Conservation (phyloP, 2,113 vertebrate species). For the Tragulus kanchil region DNA sequence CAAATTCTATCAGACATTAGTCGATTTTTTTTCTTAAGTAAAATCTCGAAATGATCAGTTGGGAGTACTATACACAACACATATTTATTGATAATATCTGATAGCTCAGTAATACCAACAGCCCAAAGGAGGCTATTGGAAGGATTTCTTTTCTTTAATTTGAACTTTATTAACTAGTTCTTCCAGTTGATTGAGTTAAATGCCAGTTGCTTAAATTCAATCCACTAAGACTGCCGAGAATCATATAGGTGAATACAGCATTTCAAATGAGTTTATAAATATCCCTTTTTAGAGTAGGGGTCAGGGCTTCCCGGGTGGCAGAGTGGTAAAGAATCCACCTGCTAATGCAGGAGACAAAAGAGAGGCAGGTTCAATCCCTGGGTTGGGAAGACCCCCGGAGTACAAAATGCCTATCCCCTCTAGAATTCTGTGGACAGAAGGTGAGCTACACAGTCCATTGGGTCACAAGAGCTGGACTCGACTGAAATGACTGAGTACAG, state of each 20-base stretch:
- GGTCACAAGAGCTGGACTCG: not conserved
- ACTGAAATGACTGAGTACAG: not conserved
- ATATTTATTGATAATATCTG: constrained; percentile 3
- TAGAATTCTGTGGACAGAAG: not conserved
- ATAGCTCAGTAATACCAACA: constrained; percentile 18
- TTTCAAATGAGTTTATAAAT: not conserved
- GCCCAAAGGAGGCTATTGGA: not conserved
- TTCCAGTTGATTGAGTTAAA: not conserved
- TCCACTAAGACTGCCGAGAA: not conserved
- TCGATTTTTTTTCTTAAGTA: not conserved
- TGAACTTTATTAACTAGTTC: constrained; percentile 20
- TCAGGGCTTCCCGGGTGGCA: not conserved
- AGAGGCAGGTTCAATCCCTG: not conserved
- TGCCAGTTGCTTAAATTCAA: not conserved
- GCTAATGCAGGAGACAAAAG: not conserved
- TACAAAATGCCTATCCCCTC: not conserved
- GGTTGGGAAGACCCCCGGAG: not conserved
- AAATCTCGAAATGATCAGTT: constrained; percentile 12
- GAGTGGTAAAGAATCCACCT: not conserved
- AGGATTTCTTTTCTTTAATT: constrained; percentile 1
- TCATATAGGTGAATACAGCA: not conserved
- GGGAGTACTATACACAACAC: not conserved
- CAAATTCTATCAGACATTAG: not conserved
- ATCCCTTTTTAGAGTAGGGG: not conserved
- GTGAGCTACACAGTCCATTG: not conserved